Conservation (phyloP, 1,140 invertebrate species). For the Luehdorfia chinensis region DNA sequence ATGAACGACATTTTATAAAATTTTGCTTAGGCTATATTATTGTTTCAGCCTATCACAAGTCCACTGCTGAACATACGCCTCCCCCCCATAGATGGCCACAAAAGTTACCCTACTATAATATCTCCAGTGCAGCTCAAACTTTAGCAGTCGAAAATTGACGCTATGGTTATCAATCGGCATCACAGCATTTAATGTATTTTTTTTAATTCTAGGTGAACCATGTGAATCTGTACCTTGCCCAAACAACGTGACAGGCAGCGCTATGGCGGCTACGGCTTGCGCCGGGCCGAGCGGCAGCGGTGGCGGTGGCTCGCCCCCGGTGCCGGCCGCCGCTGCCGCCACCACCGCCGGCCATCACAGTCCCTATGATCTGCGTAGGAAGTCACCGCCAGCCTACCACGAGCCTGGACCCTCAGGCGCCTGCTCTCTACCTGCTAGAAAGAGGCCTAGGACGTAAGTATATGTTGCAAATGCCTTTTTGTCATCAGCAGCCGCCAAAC, state of each 20-base stretch:
- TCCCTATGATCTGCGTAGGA: slow-evolving; percentile 90
- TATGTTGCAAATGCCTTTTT: no score
- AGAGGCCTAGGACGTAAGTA: slow-evolving; percentile 86
- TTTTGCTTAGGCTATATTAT: no score
- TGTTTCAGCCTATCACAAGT: no score
- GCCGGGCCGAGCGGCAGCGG: slow-evolving; percentile 68
- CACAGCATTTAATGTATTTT: no score
- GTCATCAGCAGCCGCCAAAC: no score
- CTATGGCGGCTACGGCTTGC: slow-evolving; percentile 66
- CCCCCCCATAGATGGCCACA: no score
- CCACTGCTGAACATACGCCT: no score
- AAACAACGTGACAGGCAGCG: slow-evolving; percentile 80
- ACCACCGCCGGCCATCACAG: slow-evolving; percentile 84
- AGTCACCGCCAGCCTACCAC: slow-evolving; percentile 85
- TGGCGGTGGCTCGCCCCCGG: slow-evolving; percentile 54
- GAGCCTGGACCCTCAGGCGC: slow-evolving; percentile 79
- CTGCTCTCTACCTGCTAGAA: slow-evolving; percentile 87
- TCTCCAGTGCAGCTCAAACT: no score
- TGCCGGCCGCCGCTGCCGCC: slow-evolving; percentile 62
- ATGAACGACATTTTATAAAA: no score
- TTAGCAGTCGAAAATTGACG: no score
- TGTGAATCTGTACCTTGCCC: slow-evolving; percentile 84
- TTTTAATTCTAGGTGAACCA: slow-evolving; percentile 81
- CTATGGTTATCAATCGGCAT: no score
- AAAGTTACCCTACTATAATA: no score